Evolutionary conservation across 2,888 invertebrate genomes (phyloP), one percentile per base, ranked within the genome.

Genomic region (Leptopterna dolabrata): DNA sequence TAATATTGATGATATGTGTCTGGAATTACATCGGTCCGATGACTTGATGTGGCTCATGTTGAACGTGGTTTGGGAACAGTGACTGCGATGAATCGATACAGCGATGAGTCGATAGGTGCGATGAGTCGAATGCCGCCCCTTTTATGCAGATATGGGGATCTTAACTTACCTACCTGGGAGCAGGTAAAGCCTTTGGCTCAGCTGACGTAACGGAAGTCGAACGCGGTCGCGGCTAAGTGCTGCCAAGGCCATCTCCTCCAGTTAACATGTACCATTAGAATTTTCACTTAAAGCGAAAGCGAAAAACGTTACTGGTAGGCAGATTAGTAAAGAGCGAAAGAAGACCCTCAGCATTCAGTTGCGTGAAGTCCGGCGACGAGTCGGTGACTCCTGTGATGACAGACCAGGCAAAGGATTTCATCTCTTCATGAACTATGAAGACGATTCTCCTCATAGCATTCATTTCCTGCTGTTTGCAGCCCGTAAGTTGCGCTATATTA

Each of bases 281-380:
- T 24, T 78, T 41, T 78, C 78, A 78, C 78, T 78, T 45, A 45
- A 78, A 78, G 78, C 78, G 78, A 78, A 78, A 78, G 78, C 45
- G 78, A 16, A 19, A 24, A 13, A 14, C 27, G 78, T 45, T 45
- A 63, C 63, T 63, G 63, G 13, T 16, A 51, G 27, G 19, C 0
- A 19, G 24, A 36, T 36, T 36, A 36, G 24, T 2, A 19, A 24
- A 63, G 24, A 9, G 63, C 27, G 63, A 63, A 63, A 63, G 19
- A 9, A 24, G 63, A 6, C 63, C 9, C n/a, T 4, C 24, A 13
- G 3, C 24, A 0, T 19, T 27, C 63, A 63, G 63, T 63, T 24
- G 63, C 1, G 47, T 47, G 3, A 13, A 9, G 47, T 3, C 13
- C 7, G 14, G 3, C 63, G 11, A 4, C 63, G 24, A 24, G 63